Conservation (phyloP, 2,888 invertebrate species). For the Autographa pulchrina region DNA sequence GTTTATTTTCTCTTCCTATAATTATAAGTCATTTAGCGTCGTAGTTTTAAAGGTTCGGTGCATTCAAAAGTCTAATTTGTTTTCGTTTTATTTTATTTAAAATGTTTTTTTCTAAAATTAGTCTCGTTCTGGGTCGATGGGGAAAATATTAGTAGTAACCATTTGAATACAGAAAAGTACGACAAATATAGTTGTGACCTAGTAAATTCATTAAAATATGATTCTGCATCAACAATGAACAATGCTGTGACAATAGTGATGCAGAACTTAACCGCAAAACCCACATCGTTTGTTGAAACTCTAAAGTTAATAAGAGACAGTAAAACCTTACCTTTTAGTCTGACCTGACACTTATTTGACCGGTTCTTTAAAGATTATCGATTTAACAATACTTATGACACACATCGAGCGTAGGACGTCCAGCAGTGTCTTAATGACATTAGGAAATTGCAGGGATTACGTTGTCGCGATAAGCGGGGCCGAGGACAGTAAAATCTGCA, state of each 20-base stretch:
- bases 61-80: background rate
- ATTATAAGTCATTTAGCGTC: constrained; percentile 41
- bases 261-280: background rate
- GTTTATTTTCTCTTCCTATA: constrained; percentile 37
- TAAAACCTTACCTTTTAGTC: background rate
- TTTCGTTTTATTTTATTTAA: background rate
- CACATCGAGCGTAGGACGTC: background rate
- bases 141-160: background rate
- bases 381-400: constrained; percentile 6
- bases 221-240: background rate
- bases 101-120: background rate
- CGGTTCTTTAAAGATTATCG: constrained; percentile 6
- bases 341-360: background rate
- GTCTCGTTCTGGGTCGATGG: background rate
- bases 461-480: background rate
- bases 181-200: background rate
- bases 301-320: background rate
- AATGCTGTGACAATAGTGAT: background rate
- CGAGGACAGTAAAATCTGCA: background rate
- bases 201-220: background rate
- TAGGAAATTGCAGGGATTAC: constrained; percentile 8
- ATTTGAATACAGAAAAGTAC: background rate
- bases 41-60: background rate
- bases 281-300: background rate
- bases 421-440: constrained; percentile 6